A percentile compares a stretch with the other conserved stretches of the same genome.
These are phyloP conservation scores for Trichonephila clavipes DNA, from an alignment of 1,140 invertebrate genomes.

Conservation along the genomic window DNA sequence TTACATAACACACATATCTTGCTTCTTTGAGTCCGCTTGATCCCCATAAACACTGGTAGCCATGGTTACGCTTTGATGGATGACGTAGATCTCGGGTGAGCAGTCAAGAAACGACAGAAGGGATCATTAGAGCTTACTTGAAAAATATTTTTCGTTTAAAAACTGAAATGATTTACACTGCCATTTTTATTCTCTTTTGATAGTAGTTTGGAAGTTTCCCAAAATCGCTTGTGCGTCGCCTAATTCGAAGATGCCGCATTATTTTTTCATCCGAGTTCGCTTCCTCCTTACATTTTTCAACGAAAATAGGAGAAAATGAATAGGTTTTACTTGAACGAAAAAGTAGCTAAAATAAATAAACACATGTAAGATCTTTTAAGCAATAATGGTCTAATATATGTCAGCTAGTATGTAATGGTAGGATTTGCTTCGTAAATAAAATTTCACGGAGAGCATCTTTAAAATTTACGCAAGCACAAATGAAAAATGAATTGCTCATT, in stretches of 20 bases:
- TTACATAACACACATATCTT: not conserved
- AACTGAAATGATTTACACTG: slow-evolving; percentile 7
- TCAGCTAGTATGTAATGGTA: not conserved
- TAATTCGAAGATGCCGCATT: not conserved
- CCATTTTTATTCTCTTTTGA: slow-evolving; percentile 10
- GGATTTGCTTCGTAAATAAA: not conserved
- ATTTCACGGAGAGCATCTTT: not conserved
- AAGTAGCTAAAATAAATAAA: not conserved
- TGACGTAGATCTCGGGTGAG: not conserved
- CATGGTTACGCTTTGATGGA: slow-evolving; percentile 3
- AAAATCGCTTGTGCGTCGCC: not conserved
- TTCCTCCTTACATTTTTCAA: not conserved
- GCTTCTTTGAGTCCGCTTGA: not conserved
- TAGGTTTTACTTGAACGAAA: not conserved
- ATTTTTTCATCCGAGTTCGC: not conserved
- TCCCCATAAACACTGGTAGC: not conserved
- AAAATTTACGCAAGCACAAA: not conserved
- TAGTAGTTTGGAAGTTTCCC: slow-evolving; percentile 12
- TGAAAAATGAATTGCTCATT: not conserved
- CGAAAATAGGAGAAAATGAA: not conserved
- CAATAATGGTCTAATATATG: not conserved
- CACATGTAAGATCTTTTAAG: not conserved
- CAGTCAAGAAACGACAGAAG: slow-evolving; percentile 31
- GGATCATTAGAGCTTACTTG: slow-evolving; percentile 21
- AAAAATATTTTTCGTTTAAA: slow-evolving; percentile 34